phyloP scores from a whole-genome alignment of 2,113 vertebrate species.

The Sturnus vulgaris region DNA sequence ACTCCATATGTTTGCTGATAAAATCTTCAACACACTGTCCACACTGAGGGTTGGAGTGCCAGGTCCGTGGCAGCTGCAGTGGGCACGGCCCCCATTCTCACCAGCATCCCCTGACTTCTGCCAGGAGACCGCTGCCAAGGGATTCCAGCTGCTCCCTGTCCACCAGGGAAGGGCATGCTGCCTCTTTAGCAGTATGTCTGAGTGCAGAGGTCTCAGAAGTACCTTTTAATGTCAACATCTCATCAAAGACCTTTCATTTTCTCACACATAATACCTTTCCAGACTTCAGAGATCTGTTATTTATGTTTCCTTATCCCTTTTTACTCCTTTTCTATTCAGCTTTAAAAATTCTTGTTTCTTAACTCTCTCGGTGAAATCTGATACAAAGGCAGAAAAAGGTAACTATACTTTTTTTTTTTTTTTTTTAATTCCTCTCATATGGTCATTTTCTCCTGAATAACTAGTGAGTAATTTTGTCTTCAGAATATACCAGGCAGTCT shows the following conservation, averaged over 20 bases:
- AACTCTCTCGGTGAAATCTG: neutral
- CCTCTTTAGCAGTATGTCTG: neutral
- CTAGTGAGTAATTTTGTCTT: conserved; percentile 14
- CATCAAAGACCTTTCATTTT: conserved; percentile 17
- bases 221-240: neutral
- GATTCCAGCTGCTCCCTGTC: neutral
- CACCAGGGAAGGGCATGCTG: fast-evolving
- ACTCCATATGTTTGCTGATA: neutral
- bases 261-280: neutral
- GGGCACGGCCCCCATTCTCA: neutral
- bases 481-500: neutral
- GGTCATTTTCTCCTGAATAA: conserved; percentile 43
- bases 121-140: fast-evolving
- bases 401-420: neutral
- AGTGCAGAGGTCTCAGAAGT: neutral
- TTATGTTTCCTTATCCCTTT: conserved; percentile 13
- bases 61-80: neutral
- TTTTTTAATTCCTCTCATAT: neutral
- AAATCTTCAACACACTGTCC: neutral
- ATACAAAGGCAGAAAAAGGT: neutral
- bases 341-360: neutral
- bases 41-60: neutral
- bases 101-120: neutral
- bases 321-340: neutral
- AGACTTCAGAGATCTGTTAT: conserved; percentile 22